Percentiles rank a stretch among this genome's conserved stretches.
Conservation (phyloP, 2,797 vertebrate species). For the Heliangelus exortis region DNA sequence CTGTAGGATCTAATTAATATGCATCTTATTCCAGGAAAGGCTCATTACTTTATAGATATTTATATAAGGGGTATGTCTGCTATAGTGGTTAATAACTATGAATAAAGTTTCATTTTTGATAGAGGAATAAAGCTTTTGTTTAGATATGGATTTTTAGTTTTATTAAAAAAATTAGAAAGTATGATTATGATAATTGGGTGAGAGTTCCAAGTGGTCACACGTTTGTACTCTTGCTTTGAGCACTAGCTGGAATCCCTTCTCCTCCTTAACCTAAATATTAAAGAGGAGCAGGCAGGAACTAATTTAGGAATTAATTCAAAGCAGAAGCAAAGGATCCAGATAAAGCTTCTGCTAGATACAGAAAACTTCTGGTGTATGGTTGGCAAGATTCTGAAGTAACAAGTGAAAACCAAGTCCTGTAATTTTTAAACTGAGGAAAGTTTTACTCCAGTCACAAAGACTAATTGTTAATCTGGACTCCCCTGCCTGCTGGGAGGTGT, state of each 20-base stretch:
- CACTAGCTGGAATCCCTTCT: background rate
- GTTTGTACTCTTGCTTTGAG: constrained; percentile 40
- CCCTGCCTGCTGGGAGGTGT: background rate
- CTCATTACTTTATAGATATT: constrained; percentile 80
- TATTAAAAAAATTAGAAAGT: constrained; percentile 62
- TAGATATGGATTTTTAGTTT: constrained; percentile 72
- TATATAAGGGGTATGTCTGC: constrained; percentile 71
- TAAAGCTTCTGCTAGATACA: background rate
- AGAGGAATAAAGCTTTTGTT: constrained; percentile 66
- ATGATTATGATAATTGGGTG: constrained; percentile 64
- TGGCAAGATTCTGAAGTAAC: background rate
- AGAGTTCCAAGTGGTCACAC: constrained; percentile 27
- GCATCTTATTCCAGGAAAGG: constrained; percentile 81
- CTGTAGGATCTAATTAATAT: constrained; percentile 82
- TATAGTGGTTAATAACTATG: constrained; percentile 73
- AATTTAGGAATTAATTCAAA: constrained; percentile 36
- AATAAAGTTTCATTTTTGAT: constrained; percentile 68
- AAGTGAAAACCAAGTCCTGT: background rate
- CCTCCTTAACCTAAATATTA: constrained; percentile 7
- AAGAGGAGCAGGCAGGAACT: background rate
- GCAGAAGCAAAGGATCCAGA: background rate
- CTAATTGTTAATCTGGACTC: background rate
- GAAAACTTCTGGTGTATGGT: background rate
- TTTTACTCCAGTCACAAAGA: background rate
- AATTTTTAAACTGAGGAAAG: background rate